Percentiles rank a stretch among this genome's conserved stretches.
These are phyloP conservation scores for Melanostigma gelatinosum DNA, from an alignment of 2,113 vertebrate species.

Conservation along the genomic window DNA sequence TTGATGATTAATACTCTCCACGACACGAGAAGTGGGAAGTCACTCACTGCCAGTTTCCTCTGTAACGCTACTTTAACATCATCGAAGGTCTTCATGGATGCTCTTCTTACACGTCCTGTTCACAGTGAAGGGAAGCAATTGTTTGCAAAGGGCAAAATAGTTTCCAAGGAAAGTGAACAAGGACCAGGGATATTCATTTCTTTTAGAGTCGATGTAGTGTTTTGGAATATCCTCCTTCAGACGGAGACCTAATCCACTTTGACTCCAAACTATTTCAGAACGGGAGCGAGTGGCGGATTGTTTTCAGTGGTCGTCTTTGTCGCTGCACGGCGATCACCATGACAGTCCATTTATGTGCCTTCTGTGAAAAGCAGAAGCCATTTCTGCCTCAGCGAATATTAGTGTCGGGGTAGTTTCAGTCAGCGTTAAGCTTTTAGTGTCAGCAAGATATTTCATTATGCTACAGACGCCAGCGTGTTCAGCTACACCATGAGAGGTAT, in stretches of 20 bases:
- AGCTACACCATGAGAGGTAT: constrained; percentile 9
- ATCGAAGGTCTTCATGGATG: not conserved
- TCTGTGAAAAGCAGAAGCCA: constrained; percentile 18
- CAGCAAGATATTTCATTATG: constrained; percentile 63
- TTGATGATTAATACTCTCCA: constrained; percentile 38
- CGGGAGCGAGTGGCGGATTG: not conserved
- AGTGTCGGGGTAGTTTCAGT: constrained; percentile 24
- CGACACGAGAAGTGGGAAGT: constrained; percentile 12
- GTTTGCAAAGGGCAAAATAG: not conserved
- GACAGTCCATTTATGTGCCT: constrained; percentile 9
- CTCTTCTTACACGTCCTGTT: not conserved
- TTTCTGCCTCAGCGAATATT: constrained; percentile 44
- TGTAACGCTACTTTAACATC: constrained; percentile 24
- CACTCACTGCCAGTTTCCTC: constrained; percentile 12
- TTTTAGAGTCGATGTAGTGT: not conserved
- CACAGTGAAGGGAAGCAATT: not conserved
- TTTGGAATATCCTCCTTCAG: constrained; percentile 4
- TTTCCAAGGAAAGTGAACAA: not conserved
- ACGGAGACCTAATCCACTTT: not conserved
- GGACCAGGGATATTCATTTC: not conserved
- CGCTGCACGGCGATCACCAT: not conserved
- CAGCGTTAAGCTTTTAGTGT: constrained; percentile 27
- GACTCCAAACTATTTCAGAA: constrained; percentile 23
- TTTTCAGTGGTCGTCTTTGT: constrained; percentile 25
- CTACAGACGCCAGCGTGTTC: constrained; percentile 23